phyloP scores from a whole-genome alignment of 2,113 vertebrate genomes.

The Syrrhaptes paradoxus region DNA sequence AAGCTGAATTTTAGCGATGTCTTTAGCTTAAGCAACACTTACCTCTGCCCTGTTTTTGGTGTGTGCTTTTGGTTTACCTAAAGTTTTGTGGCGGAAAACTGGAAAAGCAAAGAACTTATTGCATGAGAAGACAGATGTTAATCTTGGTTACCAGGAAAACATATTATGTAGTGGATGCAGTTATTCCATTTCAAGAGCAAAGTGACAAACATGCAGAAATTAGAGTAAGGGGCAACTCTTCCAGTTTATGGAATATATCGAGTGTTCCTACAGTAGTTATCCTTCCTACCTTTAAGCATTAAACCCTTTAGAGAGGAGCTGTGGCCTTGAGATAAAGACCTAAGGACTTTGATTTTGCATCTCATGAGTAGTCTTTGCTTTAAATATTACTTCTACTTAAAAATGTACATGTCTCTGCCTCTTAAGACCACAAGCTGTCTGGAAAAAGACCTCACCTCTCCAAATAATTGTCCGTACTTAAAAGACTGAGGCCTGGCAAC shows the following conservation, averaged over 20 bases:
- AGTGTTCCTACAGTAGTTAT: too few relatives aligned
- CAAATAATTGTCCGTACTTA: not conserved
- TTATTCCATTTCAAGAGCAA: not conserved
- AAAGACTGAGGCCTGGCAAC: not conserved
- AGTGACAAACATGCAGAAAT: not conserved
- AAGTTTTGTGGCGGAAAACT: constrained; percentile 21
- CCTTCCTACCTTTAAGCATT: not conserved
- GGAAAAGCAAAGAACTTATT: not conserved
- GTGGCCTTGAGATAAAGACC: not conserved
- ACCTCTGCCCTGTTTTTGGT: constrained; percentile 17
- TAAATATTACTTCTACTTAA: not conserved
- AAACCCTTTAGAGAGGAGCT: not conserved
- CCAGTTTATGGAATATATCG: accelerated
- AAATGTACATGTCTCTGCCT: not conserved
- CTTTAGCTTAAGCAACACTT: constrained; percentile 12
- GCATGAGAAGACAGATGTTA: constrained; percentile 3
- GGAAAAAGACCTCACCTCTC: not conserved
- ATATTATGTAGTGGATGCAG: not conserved
- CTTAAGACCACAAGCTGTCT: not conserved
- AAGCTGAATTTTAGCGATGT: constrained; percentile 44
- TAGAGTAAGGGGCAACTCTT: not conserved
- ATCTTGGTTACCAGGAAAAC: constrained; percentile 15
- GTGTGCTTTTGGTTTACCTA: not conserved
- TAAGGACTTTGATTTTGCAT: not conserved
- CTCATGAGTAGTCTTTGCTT: not conserved